Evolutionary conservation across 2,113 vertebrate genomes (phyloP), one percentile per base, ranked within the genome.

Genomic region (Microtus oregoni): DNA sequence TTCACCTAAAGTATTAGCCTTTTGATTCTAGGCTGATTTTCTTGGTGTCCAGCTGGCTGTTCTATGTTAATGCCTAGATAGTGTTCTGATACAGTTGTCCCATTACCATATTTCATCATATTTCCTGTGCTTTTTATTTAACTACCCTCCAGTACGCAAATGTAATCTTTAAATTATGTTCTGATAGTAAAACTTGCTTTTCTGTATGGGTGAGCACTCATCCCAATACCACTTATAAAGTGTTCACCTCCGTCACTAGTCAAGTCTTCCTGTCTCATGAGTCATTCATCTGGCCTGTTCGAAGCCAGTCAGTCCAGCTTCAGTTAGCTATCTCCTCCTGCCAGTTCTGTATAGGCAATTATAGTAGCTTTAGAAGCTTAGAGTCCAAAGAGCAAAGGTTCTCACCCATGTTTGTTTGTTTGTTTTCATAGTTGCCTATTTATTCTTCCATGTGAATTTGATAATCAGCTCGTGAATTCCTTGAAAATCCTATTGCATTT

Each of bases 401-500:
- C 32, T 58, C 38, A 10, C 76, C 35, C 86, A 85, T 92, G n/a
- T 38, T 93, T 68, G n/a, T 63, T 41, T 38, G 7, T 44, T 44
- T 44, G 44, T 63, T 63, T 79, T 79, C 20, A 65, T 32, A 63
- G 20, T 55, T 89, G 17, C 14, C 30, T 47, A 20, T 26, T 75
- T 47, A 26, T 26, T 75, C 38, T 89, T 90, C 32, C 47, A 7
- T 65, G 50, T 85, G 44, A 77, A n/a, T 85, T 92, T 77, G 65
- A 77, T 30, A 72, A 72, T 90, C 50, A 89, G 26, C 20, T 73
- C 9, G 2, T 86, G 22, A 81, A 13, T 90, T 90, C 63, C 35
- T 87, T 85, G 65, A 95, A 87, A 75, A 50, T 92, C 67, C 38
- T 73, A 4, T 41, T 87, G 11, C 13, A 68, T 92, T 93, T 92